phyloP scores from a whole-genome alignment of 1,140 invertebrate genomes.

The Megathymus violae region DNA sequence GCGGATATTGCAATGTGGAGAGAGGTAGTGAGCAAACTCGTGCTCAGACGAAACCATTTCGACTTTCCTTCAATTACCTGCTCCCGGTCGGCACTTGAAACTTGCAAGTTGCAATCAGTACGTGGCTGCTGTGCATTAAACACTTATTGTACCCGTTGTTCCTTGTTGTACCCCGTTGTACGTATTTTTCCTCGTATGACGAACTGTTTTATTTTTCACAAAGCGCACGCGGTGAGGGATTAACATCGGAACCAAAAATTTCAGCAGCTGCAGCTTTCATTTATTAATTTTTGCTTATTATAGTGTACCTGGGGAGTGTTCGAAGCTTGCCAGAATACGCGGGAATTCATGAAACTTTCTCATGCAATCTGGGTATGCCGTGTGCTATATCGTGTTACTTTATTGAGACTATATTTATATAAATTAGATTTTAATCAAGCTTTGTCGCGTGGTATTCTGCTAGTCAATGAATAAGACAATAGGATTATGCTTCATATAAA shows the following conservation, averaged over 20 bases:
- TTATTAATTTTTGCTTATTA: slow-evolving; percentile 33
- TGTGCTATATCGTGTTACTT: not conserved
- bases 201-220: not conserved
- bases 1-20: slow-evolving; percentile 72
- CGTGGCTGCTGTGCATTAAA: slow-evolving; percentile 10
- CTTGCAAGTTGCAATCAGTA: slow-evolving; percentile 23
- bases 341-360: not conserved
- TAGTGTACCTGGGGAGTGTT: slow-evolving; percentile 18
- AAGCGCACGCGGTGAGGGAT: not conserved
- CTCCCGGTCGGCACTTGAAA: slow-evolving; percentile 40
- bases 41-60: slow-evolving; percentile 49
- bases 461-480: no score
- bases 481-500: no score
- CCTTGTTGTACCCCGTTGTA: slow-evolving; percentile 12
- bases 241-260: slow-evolving; percentile 10
- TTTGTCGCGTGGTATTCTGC: no score
- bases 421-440: no score
- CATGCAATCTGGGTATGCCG: not conserved
- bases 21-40: slow-evolving; percentile 66
- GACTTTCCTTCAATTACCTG: slow-evolving; percentile 59
- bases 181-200: slow-evolving; percentile 10
- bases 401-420: not conserved
- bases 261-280: slow-evolving; percentile 12
- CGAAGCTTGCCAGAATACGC: slow-evolving; percentile 3
- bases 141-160: slow-evolving; percentile 21